These are phyloP conservation scores for Drosophila mettleri DNA, from an alignment of 2,888 invertebrate genomes.

Conservation along the genomic window DNA sequence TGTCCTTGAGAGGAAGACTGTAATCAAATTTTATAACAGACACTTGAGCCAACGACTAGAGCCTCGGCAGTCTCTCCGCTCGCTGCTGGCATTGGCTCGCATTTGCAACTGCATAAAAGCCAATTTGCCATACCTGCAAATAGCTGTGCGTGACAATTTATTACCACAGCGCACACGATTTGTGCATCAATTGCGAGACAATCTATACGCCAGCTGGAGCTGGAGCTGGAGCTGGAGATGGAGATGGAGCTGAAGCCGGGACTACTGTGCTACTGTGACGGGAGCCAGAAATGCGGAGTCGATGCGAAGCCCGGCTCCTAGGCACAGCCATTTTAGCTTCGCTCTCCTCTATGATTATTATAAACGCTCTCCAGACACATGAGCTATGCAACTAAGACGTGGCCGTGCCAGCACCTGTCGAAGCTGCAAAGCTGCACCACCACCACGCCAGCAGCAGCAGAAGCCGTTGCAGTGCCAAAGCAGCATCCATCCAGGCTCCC, in stretches of 20 bases:
- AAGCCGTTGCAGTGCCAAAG: too few relatives aligned
- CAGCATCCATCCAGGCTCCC: slow-evolving; percentile 17
- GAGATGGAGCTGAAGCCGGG: too few relatives aligned
- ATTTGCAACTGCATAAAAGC: slow-evolving; percentile 69
- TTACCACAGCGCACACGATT: slow-evolving; percentile 68
- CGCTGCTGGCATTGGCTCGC: slow-evolving; percentile 28
- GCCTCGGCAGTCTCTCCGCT: slow-evolving; percentile 26
- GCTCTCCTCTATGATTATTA: slow-evolving; percentile 53
- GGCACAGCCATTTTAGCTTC: slow-evolving; percentile 13
- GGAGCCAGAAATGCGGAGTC: background rate
- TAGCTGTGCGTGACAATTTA: slow-evolving; percentile 75
- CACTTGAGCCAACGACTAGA: slow-evolving; percentile 44
- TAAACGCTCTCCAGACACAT: slow-evolving; percentile 57
- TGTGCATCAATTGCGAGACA: slow-evolving; percentile 72
- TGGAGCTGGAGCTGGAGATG: background rate
- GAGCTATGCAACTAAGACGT: slow-evolving; percentile 71
- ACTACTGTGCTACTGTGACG: background rate
- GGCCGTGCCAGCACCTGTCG: slow-evolving; percentile 37
- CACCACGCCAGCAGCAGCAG: slow-evolving; percentile 4
- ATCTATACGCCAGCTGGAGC: slow-evolving; percentile 40
- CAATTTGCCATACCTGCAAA: slow-evolving; percentile 70
- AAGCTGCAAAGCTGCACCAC: slow-evolving; percentile 18
- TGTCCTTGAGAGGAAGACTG: slow-evolving; percentile 30
- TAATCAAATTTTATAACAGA: slow-evolving; percentile 72
- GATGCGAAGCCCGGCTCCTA: slow-evolving; percentile 19